Evolutionary conservation across 2,797 vertebrate genomes (phyloP).

Genomic region (Muscicapa striata): DNA sequence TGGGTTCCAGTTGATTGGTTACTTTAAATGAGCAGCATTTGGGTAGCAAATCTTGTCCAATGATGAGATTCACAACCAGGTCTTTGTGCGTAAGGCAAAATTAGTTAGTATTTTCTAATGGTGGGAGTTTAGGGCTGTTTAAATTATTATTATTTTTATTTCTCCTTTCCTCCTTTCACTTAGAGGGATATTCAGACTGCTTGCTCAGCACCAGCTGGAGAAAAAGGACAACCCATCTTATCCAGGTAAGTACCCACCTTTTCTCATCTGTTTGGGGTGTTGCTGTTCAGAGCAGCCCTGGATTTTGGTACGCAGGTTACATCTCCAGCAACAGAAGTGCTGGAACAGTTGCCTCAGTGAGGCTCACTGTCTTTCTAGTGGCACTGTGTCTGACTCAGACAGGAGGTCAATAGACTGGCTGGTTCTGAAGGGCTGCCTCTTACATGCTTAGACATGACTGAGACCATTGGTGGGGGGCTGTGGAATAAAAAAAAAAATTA

Average conservation of each 20-base stretch:
- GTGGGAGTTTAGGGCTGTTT: neutral
- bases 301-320: neutral
- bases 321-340: neutral
- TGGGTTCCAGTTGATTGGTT: neutral
- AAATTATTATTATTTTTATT: neutral
- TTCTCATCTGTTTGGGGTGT: neutral
- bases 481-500: neutral
- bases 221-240: slow-evolving; percentile 94
- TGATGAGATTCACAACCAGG: neutral
- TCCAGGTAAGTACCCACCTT: slow-evolving; percentile 74
- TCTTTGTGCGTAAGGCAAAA: neutral
- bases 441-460: neutral
- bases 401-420: neutral
- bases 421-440: neutral
- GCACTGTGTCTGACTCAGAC: neutral
- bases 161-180: neutral
- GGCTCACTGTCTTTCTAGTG: neutral
- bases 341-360: neutral
- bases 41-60: neutral
- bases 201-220: slow-evolving; percentile 92
- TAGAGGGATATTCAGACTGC: slow-evolving; percentile 95
- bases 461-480: neutral
- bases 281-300: neutral
- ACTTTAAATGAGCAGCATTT: neutral
- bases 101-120: neutral